Evolutionary conservation across 53 echinoderm and acorn worm species (phyloP).

Genomic region (Zoroaster sp.): DNA sequence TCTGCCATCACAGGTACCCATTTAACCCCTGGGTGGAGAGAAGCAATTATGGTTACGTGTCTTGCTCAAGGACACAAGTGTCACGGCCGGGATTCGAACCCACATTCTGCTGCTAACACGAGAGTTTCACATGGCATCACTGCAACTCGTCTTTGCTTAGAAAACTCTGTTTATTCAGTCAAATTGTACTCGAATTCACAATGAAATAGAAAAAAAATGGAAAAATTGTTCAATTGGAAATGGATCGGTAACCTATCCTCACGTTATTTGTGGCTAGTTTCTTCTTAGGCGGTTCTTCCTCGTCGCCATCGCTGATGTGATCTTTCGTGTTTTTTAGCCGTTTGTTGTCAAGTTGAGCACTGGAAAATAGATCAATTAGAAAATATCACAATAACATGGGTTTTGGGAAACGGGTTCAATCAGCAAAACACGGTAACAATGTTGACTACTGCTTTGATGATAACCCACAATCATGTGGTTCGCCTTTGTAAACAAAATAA

Average conservation of each 20-base stretch:
- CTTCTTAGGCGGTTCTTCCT: slow-evolving; percentile 79
- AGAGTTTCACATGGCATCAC: too few relatives aligned
- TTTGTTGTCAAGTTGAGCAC: slow-evolving; percentile 70
- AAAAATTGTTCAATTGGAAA: too few relatives aligned
- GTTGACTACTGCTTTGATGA: neutral
- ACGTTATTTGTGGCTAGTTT: slow-evolving; percentile 69
- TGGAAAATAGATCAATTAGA: slow-evolving; percentile 2
- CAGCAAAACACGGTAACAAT: too few relatives aligned
- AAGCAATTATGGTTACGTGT: neutral
- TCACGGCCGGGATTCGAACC: neutral
- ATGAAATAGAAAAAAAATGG: neutral
- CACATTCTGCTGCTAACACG: neutral
- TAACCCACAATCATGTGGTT: too few relatives aligned
- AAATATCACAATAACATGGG: too few relatives aligned
- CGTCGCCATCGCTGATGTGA: slow-evolving; percentile 50
- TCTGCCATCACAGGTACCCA: neutral
- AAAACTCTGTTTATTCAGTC: too few relatives aligned
- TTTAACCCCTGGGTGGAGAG: neutral
- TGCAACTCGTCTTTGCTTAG: too few relatives aligned
- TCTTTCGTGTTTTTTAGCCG: slow-evolving; percentile 58
- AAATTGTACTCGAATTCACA: too few relatives aligned
- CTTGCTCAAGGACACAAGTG: neutral
- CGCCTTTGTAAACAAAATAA: too few relatives aligned
- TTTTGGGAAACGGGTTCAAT: too few relatives aligned
- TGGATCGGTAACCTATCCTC: too few relatives aligned